Conservation (phyloP, 2,113 vertebrate species). For the Chloropsis hardwickii region DNA sequence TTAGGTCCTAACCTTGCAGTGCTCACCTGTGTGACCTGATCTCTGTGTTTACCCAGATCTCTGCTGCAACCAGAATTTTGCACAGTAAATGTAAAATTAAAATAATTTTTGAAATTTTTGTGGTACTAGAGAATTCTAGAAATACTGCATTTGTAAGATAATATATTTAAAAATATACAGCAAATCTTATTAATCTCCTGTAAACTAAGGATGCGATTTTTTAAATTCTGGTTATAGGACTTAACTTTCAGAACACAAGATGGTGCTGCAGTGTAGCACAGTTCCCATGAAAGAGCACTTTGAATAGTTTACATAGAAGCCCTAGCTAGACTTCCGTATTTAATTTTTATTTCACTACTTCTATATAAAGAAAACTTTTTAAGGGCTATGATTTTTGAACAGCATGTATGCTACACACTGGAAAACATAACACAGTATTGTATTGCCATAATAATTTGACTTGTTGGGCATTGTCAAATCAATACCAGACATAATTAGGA, state of each 20-base stretch:
- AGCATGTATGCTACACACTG: not conserved
- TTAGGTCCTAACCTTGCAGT: not conserved
- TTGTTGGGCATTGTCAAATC: not conserved
- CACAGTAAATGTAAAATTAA: not conserved
- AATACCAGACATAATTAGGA: not conserved
- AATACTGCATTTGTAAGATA: not conserved
- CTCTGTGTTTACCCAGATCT: not conserved
- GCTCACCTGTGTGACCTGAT: not conserved
- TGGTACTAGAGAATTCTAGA: not conserved
- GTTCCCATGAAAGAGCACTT: not conserved
- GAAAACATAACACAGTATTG: not conserved
- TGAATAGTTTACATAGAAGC: accelerated
- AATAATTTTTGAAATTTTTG: not conserved
- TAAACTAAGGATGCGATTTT: not conserved
- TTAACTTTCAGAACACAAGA: slow-evolving; percentile 44
- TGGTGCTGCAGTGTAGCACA: slow-evolving; percentile 58
- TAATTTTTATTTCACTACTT: not conserved
- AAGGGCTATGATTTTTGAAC: not conserved
- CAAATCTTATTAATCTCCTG: not conserved
- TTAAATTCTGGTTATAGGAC: not conserved
- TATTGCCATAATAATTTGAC: not conserved
- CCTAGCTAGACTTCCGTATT: not conserved
- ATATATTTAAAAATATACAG: not conserved
- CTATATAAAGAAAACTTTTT: not conserved
- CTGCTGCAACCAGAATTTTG: not conserved